These are phyloP conservation scores for Oscheius sp. DNA, from an alignment of 2,888 invertebrate genomes.

Conservation along the genomic window DNA sequence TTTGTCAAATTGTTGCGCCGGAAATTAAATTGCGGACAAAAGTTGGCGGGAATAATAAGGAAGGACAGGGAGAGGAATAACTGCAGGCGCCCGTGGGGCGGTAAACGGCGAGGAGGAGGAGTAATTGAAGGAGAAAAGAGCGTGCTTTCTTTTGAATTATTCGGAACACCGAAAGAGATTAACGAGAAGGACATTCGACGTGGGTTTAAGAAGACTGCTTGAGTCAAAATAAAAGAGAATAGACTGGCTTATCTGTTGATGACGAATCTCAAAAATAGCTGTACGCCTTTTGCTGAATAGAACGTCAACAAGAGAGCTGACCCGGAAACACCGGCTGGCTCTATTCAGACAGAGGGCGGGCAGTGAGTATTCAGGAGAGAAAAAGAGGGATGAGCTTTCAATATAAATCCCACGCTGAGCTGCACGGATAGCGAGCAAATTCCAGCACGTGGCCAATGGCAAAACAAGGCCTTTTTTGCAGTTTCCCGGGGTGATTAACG, in stretches of 20 bases:
- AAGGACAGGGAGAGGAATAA: not conserved
- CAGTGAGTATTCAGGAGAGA: not conserved
- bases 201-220: not conserved
- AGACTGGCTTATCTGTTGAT: not conserved
- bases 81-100: too few relatives aligned
- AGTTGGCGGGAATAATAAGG: too few relatives aligned
- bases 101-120: slow-evolving; percentile 7
- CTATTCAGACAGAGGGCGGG: not conserved
- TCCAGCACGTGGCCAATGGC: not conserved
- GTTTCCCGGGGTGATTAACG: too few relatives aligned
- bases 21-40: too few relatives aligned
- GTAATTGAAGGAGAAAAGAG: slow-evolving; percentile 15
- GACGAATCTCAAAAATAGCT: not conserved
- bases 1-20: too few relatives aligned
- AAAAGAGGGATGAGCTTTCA: not conserved
- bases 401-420: not conserved
- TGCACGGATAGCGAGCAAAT: not conserved
- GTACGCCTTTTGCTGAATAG: not conserved
- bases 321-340: not conserved
- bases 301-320: not conserved
- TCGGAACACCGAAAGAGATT: slow-evolving; percentile 26
- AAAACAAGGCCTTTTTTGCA: too few relatives aligned
- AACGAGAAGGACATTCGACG: slow-evolving; percentile 11
- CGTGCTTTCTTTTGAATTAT: slow-evolving; percentile 20
- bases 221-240: not conserved